Conservation (phyloP, 2,113 vertebrate species). For the Crotalus helleri region DNA sequence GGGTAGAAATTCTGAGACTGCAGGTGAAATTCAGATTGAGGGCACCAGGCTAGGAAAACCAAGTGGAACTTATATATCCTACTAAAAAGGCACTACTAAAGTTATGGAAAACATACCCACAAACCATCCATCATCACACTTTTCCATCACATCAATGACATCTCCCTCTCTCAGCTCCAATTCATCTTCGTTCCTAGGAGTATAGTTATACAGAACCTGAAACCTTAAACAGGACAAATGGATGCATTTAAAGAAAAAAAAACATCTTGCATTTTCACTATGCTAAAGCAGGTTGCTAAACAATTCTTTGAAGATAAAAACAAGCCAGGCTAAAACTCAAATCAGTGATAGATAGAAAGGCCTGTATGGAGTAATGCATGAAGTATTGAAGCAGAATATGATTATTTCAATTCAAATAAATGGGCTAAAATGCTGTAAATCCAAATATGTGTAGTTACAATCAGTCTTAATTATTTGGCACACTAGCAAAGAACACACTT, state of each 20-base stretch:
- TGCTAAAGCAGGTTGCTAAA: conserved; percentile 35
- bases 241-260: conserved; percentile 54
- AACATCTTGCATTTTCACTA: conserved; percentile 29
- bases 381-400: neutral
- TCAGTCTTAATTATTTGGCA: neutral
- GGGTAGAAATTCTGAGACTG: neutral
- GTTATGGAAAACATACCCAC: conserved; percentile 80
- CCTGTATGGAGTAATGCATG: neutral
- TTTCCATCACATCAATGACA: conserved; percentile 95
- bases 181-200: conserved; percentile 94
- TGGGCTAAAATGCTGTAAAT: neutral
- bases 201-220: conserved; percentile 96
- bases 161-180: conserved; percentile 96
- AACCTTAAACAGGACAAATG: conserved; percentile 80
- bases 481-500: neutral
- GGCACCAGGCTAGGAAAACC: neutral
- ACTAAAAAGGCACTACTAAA: neutral
- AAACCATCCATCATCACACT: conserved; percentile 98
- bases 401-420: neutral
- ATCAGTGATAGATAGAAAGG: neutral
- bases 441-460: neutral
- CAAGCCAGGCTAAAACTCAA: neutral
- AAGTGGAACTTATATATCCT: neutral
- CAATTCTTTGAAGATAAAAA: neutral
- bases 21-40: neutral